Evolutionary conservation across 2,888 invertebrate species (phyloP).

Genomic region (Incurvaria masculella): DNA sequence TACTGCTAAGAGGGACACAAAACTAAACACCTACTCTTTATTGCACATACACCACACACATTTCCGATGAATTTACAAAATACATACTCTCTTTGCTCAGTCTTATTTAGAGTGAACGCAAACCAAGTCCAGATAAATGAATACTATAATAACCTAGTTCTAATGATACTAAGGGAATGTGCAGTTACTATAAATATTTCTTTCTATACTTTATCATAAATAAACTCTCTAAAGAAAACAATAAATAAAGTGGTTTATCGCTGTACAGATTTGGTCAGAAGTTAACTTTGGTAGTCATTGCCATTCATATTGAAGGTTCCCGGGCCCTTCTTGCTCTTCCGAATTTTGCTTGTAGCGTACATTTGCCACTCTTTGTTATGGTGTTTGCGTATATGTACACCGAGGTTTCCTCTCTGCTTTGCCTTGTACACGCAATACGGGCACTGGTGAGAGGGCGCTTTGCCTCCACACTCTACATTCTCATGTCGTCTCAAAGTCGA

Average conservation of each 20-base stretch:
- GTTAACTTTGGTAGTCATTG: conserved; percentile 47
- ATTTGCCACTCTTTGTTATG: conserved; percentile 58
- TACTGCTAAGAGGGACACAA: background rate
- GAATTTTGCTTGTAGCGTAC: conserved; percentile 48
- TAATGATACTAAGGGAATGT: conserved; percentile 51
- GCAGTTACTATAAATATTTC: conserved; percentile 31
- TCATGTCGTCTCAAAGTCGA: conserved; percentile 79
- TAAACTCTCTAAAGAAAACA: background rate
- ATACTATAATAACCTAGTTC: conserved; percentile 27
- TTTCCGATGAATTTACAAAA: background rate
- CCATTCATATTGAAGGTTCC: conserved; percentile 11
- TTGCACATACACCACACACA: background rate
- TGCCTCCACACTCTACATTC: conserved; percentile 81
- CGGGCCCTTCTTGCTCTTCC: conserved; percentile 46
- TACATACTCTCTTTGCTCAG: background rate
- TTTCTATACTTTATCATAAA: background rate
- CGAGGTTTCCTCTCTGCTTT: conserved; percentile 78
- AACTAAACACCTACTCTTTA: background rate
- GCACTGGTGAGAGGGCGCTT: conserved; percentile 78
- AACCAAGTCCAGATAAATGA: conserved; percentile 49
- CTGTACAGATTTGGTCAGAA: conserved; percentile 54
- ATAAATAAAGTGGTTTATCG: conserved; percentile 46
- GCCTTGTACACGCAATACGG: conserved; percentile 76
- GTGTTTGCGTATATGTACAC: conserved; percentile 78
- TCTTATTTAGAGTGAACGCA: conserved; percentile 11